Conservation (phyloP, 2,113 vertebrate genomes). For the Mellivora capensis region DNA sequence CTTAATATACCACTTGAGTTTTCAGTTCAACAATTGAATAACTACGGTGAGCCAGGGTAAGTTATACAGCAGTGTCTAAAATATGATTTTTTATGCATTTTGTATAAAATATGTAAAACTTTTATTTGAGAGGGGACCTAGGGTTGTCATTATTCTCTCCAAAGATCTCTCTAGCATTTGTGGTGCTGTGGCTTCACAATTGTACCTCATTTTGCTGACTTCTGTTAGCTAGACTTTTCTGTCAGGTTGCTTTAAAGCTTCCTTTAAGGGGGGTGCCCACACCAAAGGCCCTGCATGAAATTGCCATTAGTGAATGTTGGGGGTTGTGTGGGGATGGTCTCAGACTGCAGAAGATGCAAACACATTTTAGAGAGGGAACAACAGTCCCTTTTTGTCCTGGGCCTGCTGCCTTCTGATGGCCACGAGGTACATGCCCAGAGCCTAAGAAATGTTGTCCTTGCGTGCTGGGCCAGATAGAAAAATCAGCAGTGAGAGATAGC, state of each 20-base stretch:
- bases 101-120: background rate
- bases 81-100: background rate
- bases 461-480: background rate
- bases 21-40: background rate
- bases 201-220: background rate
- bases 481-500: background rate
- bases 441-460: constrained; percentile 4
- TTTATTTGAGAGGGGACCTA: background rate
- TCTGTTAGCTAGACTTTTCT: background rate
- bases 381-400: background rate
- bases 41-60: background rate
- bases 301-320: background rate
- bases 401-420: background rate
- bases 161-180: background rate
- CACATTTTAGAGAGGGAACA: background rate
- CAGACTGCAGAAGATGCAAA: background rate
- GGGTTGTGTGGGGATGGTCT: no score
- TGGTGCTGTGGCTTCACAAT: background rate
- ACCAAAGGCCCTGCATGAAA: background rate
- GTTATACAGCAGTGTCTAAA: background rate
- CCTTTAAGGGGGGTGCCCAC: background rate
- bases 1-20: background rate
- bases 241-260: background rate
- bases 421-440: background rate
- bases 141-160: background rate